Conservation (phyloP, 2,888 invertebrate genomes). For the Tenthredo amoena region DNA sequence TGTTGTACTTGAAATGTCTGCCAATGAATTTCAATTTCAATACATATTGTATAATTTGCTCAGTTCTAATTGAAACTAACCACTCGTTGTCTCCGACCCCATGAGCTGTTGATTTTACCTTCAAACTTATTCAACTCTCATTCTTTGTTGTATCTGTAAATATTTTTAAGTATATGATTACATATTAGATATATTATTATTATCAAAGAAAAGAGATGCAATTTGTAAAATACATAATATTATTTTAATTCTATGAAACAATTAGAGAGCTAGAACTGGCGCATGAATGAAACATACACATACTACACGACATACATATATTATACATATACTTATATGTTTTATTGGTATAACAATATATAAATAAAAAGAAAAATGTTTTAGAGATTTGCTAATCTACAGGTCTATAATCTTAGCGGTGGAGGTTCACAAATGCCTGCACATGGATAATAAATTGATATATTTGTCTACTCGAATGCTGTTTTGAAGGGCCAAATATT, state of each 20-base stretch:
- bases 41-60: not conserved
- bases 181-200: constrained; percentile 42
- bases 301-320: constrained; percentile 27
- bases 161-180: constrained; percentile 44
- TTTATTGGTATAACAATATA: constrained; percentile 11
- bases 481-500: not conserved
- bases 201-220: constrained; percentile 45
- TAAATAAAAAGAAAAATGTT: constrained; percentile 23
- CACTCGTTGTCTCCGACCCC: constrained; percentile 30
- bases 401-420: constrained; percentile 4
- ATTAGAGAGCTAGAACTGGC: constrained; percentile 26
- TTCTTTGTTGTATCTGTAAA: constrained; percentile 42
- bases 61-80: constrained; percentile 30
- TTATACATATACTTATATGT: constrained; percentile 38
- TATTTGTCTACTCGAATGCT: not conserved
- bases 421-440: constrained; percentile 17
- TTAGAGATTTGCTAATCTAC: constrained; percentile 19
- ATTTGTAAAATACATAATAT: constrained; percentile 47
- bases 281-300: constrained; percentile 37
- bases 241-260: constrained; percentile 40
- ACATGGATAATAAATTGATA: not conserved
- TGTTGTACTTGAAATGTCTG: constrained; percentile 35
- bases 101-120: constrained; percentile 22
- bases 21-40: constrained; percentile 8
- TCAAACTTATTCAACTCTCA: not conserved